phyloP scores from a whole-genome alignment of 2,797 vertebrate species.

The Mormyrus hasselquistii region DNA sequence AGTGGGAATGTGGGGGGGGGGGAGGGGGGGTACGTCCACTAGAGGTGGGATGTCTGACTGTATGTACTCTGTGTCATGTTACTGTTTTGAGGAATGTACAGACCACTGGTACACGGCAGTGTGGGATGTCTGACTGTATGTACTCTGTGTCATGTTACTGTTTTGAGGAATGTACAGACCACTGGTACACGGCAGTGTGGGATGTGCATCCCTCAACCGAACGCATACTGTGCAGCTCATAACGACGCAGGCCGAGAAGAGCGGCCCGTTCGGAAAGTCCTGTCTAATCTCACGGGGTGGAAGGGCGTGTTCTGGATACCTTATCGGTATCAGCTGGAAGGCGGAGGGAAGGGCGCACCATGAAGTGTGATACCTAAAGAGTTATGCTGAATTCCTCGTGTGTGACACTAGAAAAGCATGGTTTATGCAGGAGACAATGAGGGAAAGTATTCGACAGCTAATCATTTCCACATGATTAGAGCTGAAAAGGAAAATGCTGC shows the following conservation, averaged over 20 bases:
- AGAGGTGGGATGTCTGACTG: background rate
- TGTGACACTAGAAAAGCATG: background rate
- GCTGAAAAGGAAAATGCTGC: background rate
- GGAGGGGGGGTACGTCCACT: background rate
- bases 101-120: background rate
- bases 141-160: background rate
- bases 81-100: background rate
- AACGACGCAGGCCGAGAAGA: background rate
- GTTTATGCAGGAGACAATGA: background rate
- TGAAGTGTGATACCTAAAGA: no score
- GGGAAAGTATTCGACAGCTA: background rate
- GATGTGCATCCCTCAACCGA: background rate
- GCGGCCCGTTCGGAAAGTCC: background rate
- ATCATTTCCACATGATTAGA: background rate
- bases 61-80: background rate
- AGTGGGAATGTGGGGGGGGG: background rate
- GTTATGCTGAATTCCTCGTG: background rate
- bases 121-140: background rate
- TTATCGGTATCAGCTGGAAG: background rate
- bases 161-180: background rate
- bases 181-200: background rate
- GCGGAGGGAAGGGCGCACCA: background rate
- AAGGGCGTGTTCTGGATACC: background rate
- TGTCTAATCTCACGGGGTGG: background rate
- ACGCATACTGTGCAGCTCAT: background rate